These are phyloP conservation scores for Phorcus lineatus DNA, from an alignment of 2,888 invertebrate genomes.

Conservation along the genomic window DNA sequence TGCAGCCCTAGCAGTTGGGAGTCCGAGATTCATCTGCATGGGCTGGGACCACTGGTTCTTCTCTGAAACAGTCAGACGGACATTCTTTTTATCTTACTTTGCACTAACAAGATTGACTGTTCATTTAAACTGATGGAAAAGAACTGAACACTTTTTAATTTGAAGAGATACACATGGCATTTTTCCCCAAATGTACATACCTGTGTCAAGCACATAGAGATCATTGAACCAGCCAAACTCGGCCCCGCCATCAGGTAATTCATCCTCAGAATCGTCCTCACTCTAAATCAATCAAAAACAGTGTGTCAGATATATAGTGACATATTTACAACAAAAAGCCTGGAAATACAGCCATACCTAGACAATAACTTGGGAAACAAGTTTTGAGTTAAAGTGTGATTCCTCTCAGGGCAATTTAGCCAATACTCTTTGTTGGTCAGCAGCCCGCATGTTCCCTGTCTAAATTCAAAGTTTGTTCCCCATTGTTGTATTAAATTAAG, in stretches of 20 bases:
- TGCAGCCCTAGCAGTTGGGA: constrained; percentile 71
- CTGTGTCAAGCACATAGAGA: constrained; percentile 69
- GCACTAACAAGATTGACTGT: not conserved
- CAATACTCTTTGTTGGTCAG: too few relatives aligned
- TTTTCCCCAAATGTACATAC: constrained; percentile 38
- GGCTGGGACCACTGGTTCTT: constrained; percentile 69
- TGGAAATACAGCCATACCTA: not conserved
- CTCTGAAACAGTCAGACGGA: constrained; percentile 42
- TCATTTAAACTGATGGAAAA: not conserved
- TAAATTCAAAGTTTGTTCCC: too few relatives aligned
- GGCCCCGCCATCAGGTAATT: constrained; percentile 60
- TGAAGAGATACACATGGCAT: too few relatives aligned
- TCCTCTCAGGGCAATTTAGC: too few relatives aligned
- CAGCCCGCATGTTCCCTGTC: too few relatives aligned
- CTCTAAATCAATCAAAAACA: not conserved
- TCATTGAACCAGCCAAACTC: constrained; percentile 75
- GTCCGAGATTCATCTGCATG: constrained; percentile 72
- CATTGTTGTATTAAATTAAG: too few relatives aligned
- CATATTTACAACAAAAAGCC: not conserved
- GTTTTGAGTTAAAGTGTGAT: too few relatives aligned
- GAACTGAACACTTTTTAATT: too few relatives aligned
- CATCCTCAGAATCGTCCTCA: constrained; percentile 60
- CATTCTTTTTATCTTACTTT: not conserved
- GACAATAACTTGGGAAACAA: too few relatives aligned
- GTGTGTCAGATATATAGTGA: not conserved